Evolutionary conservation across 2,113 vertebrate genomes (phyloP), one percentile per base, ranked within the genome.

Genomic region (Empidonax traillii): DNA sequence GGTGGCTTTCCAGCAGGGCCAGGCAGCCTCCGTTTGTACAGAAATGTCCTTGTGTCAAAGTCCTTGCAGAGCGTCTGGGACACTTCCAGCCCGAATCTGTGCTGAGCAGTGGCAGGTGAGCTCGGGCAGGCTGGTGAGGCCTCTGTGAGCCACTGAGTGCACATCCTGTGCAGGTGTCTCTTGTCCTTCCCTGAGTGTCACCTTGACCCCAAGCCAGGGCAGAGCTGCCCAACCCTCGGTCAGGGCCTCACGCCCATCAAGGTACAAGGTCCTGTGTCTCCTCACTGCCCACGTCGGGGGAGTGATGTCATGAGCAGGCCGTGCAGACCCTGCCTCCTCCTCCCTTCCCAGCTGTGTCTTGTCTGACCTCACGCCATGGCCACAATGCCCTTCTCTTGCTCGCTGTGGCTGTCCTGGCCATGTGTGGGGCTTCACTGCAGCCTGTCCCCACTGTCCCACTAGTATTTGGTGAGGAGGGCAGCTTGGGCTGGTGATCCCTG

Each of bases 301-400:
- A 58, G 31, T 2, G 15, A 20, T 10, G 66, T 33, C 8, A 3
- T 0, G 3, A 63, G 20, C 41, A 44, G 58, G 11, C 49, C 3
- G 2, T 20, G 18, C 69, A 61, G 23, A n/a, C 20, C 28, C 4
- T n/a, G 20, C 46, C 53, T n/a, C 28, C 37, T 67, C 15, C 10
- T 74, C 20, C 33, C 28, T 17, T 67, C 24, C 39, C 10, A n/a
- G 53, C 1, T 59, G 33, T n/a, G 24, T 46, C 67, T 33, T 46
- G 46, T 52, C 69, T 68, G 61, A 41, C 9, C 20, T 30, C 33
- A 11, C 5, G 10, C 8, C 19, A 4, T 22, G 47, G 47, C 82
- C 3, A 3, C 0, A 2, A 27, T 0, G 0, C 6, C 24, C 56
- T 12, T 43, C 14, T n/a, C 14, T 1, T 0, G 1, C 8, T 77